Evolutionary conservation across 1,140 invertebrate species (phyloP).

Genomic region (Whitmania pigra): DNA sequence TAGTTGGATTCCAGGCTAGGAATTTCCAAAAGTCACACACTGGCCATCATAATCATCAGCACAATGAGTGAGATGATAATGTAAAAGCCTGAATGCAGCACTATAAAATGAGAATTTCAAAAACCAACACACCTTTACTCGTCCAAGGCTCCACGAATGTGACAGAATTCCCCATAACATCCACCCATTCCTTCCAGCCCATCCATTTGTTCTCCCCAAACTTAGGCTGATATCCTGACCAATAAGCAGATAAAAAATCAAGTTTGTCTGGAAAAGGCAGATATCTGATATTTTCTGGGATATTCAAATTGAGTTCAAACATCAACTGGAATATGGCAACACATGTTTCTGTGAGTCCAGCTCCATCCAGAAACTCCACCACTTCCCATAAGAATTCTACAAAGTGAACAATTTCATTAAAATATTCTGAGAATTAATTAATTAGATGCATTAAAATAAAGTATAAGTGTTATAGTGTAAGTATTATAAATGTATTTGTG

Average conservation of each 20-base stretch:
- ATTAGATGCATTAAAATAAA: background rate
- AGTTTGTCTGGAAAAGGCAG: background rate
- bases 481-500: background rate
- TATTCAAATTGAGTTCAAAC: constrained; percentile 6
- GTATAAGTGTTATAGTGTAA: background rate
- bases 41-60: background rate
- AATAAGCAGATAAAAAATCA: constrained; percentile 2
- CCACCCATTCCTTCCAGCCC: background rate
- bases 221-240: background rate
- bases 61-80: background rate
- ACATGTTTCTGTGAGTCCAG: background rate
- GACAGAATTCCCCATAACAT: background rate
- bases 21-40: background rate
- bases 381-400: background rate
- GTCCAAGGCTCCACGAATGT: background rate
- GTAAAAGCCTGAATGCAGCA: background rate
- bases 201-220: background rate
- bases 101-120: background rate
- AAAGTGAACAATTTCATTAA: background rate
- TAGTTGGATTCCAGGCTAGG: background rate
- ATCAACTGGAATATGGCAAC: constrained; percentile 2
- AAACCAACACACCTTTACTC: background rate
- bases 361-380: background rate
- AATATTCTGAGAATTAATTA: background rate
- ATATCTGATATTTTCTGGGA: background rate